Percentiles rank a stretch among this genome's conserved stretches.
phyloP scores from a whole-genome alignment of 2,797 vertebrate genomes.

The Peromyscus aztecus region DNA sequence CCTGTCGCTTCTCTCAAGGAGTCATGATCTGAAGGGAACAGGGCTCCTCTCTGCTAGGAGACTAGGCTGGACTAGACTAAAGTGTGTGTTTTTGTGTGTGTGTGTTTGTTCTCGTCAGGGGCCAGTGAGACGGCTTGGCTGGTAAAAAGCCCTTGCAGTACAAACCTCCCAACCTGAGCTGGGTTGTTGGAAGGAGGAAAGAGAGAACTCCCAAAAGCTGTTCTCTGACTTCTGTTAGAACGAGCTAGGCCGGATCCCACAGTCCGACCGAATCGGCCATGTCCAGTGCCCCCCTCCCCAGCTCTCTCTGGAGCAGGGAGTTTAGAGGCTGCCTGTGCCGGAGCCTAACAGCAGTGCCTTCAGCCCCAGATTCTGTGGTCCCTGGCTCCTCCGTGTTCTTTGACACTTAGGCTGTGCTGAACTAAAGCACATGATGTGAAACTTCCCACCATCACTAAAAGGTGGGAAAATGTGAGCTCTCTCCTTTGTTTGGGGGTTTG shows the following conservation, averaged over 20 bases:
- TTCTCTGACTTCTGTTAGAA: not conserved
- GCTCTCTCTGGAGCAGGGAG: not conserved
- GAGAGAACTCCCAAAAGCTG: not conserved
- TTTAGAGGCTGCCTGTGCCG: not conserved
- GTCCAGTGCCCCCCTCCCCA: too few species aligned
- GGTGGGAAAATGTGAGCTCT: not conserved
- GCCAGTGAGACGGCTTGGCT: not conserved
- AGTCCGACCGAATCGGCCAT: not conserved
- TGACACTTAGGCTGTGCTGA: not conserved
- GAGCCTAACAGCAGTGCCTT: too few species aligned
- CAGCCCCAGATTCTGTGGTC: not conserved
- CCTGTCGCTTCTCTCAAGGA: not conserved
- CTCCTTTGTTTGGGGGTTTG: not conserved
- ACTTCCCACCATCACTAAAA: not conserved
- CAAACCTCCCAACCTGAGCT: not conserved
- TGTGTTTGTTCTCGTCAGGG: not conserved
- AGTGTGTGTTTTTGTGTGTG: not conserved
- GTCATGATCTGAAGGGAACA: not conserved
- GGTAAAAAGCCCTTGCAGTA: not conserved
- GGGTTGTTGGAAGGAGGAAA: too few species aligned
- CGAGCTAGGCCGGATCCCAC: too few species aligned
- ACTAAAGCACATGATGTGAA: not conserved
- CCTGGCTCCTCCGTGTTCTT: not conserved
- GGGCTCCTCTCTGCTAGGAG: not conserved
- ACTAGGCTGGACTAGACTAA: not conserved